Percentiles rank a stretch among this genome's conserved stretches.
These are phyloP conservation scores for Lycopodina hypogea DNA, from an alignment of 37 sponge, comb jelly and placozoan genomes.

Conservation along the genomic window DNA sequence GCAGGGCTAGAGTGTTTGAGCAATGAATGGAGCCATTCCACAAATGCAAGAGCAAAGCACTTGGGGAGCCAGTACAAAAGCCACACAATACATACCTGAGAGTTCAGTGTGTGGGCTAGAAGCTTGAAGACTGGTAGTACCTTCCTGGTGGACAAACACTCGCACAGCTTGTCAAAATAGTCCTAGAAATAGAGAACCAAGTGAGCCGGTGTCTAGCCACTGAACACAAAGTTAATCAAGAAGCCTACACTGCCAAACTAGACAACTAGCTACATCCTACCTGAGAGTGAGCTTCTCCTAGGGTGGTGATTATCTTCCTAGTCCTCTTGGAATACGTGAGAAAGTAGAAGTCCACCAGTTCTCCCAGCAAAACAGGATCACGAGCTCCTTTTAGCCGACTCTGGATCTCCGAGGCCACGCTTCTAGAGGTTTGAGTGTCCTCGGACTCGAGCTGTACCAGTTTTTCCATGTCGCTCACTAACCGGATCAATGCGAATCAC, in stretches of 20 bases:
- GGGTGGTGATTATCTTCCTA: constrained; percentile 36
- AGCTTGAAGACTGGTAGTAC: constrained; percentile 50
- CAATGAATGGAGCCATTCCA: too few species aligned
- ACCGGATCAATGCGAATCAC: not conserved
- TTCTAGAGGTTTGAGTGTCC: constrained; percentile 12
- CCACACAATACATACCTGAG: constrained; percentile 52
- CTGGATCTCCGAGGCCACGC: not conserved
- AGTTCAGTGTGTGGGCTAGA: constrained; percentile 54
- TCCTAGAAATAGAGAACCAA: constrained; percentile 37
- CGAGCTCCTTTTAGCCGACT: constrained; percentile 6
- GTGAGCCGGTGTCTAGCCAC: too few species aligned
- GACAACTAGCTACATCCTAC: constrained; percentile 14
- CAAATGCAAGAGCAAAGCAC: too few species aligned
- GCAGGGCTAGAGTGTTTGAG: too few species aligned
- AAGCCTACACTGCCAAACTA: not conserved
- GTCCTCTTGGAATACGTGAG: constrained; percentile 46
- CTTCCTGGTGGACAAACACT: constrained; percentile 26
- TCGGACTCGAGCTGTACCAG: constrained; percentile 35
- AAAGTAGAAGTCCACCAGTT: constrained; percentile 71
- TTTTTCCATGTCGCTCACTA: constrained; percentile 22
- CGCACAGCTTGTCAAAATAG: constrained; percentile 63
- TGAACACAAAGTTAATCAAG: not conserved
- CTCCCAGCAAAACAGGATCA: constrained; percentile 50
- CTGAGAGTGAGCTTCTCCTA: constrained; percentile 65
- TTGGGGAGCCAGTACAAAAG: too few species aligned